phyloP scores from a whole-genome alignment of 2,113 vertebrate species.

The Cervus canadensis region DNA sequence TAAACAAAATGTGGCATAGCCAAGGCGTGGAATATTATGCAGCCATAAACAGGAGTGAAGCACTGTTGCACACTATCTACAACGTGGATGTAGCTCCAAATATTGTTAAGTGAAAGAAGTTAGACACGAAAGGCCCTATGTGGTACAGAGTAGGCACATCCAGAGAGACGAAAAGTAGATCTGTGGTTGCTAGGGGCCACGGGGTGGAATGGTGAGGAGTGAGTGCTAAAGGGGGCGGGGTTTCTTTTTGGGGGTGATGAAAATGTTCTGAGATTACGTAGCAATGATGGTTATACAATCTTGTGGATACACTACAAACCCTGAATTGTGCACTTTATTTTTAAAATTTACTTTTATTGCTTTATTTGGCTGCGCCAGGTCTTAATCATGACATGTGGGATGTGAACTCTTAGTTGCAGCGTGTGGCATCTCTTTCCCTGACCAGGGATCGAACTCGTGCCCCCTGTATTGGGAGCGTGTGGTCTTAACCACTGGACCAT shows the following conservation, averaged over 20 bases:
- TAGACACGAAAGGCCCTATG: not conserved
- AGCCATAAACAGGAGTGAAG: not conserved
- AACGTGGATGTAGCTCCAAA: not conserved
- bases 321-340: not conserved
- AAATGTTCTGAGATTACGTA: not conserved
- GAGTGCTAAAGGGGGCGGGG: not conserved
- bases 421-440: not conserved
- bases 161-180: not conserved
- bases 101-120: not conserved
- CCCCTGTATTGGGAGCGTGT: not conserved
- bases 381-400: not conserved
- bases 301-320: not conserved
- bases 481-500: not conserved
- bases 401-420: not conserved
- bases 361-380: not conserved
- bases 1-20: no score
- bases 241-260: not conserved
- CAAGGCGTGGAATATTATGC: not conserved
- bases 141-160: not conserved
- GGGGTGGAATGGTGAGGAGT: not conserved
- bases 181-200: not conserved
- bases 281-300: not conserved
- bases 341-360: not conserved
- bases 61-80: not conserved
- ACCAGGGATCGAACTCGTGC: not conserved